A percentile compares a stretch with the other conserved stretches of the same genome.
phyloP scores from a whole-genome alignment of 2,888 invertebrate species.

The Chrysolina americana region DNA sequence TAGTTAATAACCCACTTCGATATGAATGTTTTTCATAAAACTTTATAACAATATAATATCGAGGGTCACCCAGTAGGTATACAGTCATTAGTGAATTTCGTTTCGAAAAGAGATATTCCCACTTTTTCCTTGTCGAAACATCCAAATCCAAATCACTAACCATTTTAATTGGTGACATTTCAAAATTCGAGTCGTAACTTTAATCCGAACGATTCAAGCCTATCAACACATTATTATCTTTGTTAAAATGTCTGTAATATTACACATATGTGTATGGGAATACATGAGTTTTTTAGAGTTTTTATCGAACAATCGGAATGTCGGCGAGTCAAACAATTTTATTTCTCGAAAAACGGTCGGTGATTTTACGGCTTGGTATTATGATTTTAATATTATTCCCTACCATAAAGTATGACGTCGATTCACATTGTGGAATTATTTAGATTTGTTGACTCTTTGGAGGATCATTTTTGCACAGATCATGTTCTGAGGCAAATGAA shows the following conservation, averaged over 20 bases:
- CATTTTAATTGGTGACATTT: conserved; percentile 42
- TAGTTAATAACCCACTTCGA: too few relatives aligned
- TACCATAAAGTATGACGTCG: conserved; percentile 35
- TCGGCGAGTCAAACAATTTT: conserved; percentile 44
- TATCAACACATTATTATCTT: conserved; percentile 47
- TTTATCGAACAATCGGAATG: conserved; percentile 49
- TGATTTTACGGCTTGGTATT: conserved; percentile 35
- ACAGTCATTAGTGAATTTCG: conserved; percentile 7
- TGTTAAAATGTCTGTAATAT: conserved; percentile 46
- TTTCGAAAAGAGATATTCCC: background rate
- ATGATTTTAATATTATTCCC: conserved; percentile 44
- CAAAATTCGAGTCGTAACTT: conserved; percentile 38
- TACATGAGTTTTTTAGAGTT: conserved; percentile 33
- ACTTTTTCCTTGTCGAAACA: conserved; percentile 28
- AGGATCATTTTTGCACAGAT: background rate
- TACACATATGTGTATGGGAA: conserved; percentile 40
- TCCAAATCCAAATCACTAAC: conserved; percentile 31
- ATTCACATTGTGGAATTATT: conserved; percentile 36
- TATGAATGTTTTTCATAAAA: too few relatives aligned
- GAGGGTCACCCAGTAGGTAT: background rate
- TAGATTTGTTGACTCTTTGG: background rate
- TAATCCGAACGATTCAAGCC: conserved; percentile 27
- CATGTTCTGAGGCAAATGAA: background rate
- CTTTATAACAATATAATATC: too few relatives aligned
- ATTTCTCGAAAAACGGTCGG: conserved; percentile 39